Conservation (phyloP, 2,888 invertebrate genomes). For the Lasioglossum figueresi region DNA sequence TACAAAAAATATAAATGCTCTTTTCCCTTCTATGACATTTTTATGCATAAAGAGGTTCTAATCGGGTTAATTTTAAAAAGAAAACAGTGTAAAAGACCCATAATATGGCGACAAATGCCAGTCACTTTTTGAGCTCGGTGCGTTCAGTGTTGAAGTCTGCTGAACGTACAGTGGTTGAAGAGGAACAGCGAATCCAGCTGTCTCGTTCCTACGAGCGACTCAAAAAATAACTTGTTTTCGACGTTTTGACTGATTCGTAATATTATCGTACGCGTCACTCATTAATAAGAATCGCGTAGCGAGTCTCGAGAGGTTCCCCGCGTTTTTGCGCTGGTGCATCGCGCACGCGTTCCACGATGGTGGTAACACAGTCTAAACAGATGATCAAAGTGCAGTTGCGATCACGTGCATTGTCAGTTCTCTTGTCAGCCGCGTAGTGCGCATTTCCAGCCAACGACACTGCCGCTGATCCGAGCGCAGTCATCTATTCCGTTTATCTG, state of each 20-base stretch:
- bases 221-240: conserved; percentile 16
- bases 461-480: conserved; percentile 12
- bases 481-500: conserved; percentile 18
- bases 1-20: too few species aligned
- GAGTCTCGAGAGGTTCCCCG: conserved; percentile 9
- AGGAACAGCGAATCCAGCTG: neutral
- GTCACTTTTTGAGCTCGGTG: too few species aligned
- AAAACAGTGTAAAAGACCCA: too few species aligned
- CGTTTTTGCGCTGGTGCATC: conserved; percentile 3
- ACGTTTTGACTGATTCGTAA: conserved; percentile 12
- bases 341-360: conserved; percentile 36
- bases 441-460: conserved; percentile 37
- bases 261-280: conserved; percentile 21
- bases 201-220: neutral
- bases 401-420: conserved; percentile 62
- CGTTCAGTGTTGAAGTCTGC: neutral
- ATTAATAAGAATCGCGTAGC: conserved; percentile 14
- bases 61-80: too few species aligned
- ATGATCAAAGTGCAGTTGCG: conserved; percentile 70
- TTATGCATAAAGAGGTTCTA: too few species aligned
- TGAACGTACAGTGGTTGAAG: neutral
- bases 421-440: conserved; percentile 27
- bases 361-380: conserved; percentile 54
- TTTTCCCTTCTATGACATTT: too few species aligned
- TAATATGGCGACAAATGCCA: too few species aligned